phyloP scores from a whole-genome alignment of 2,113 vertebrate genomes.

The Eidolon helvum region DNA sequence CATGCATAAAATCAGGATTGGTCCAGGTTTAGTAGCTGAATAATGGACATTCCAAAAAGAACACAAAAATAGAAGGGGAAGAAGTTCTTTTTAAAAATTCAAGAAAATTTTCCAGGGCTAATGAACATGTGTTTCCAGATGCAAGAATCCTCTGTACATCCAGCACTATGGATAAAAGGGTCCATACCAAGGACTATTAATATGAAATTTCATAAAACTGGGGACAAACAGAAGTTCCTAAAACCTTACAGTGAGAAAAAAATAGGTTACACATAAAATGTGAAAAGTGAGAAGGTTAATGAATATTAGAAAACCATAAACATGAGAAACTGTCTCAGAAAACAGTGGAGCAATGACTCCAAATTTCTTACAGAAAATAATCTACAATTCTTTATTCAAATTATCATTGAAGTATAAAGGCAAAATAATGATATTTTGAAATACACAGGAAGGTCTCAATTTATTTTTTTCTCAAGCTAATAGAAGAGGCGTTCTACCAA shows the following conservation, averaged over 20 bases:
- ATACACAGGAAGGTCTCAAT: not conserved
- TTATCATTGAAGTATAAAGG: not conserved
- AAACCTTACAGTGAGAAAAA: not conserved
- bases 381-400: not conserved
- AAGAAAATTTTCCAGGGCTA: not conserved
- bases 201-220: not conserved
- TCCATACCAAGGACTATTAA: not conserved
- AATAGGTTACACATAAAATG: not conserved
- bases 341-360: not conserved
- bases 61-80: not conserved
- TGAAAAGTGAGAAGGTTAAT: not conserved
- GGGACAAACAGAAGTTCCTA: not conserved
- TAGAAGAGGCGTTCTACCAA: not conserved
- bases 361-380: not conserved
- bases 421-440: not conserved
- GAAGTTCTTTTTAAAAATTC: not conserved
- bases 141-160: not conserved
- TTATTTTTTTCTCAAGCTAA: not conserved
- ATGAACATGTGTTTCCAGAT: not conserved
- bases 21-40: not conserved
- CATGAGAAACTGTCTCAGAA: not conserved
- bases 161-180: not conserved
- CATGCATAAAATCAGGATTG: not conserved
- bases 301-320: not conserved
- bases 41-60: not conserved